phyloP scores from a whole-genome alignment of 2,113 vertebrate genomes.

The Sisor rabdophorus region DNA sequence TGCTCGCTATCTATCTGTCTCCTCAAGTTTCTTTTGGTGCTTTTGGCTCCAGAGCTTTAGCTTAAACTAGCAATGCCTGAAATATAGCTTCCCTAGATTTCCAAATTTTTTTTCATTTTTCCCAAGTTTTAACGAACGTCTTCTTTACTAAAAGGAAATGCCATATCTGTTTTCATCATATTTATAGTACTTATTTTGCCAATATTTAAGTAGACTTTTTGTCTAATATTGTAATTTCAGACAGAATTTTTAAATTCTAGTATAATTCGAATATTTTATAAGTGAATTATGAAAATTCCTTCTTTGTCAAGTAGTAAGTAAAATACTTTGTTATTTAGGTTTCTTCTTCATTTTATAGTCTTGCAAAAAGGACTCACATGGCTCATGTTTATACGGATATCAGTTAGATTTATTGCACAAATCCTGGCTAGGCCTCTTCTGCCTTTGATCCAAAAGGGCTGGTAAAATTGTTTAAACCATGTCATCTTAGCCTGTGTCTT shows the following conservation, averaged over 20 bases:
- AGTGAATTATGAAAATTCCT: not conserved
- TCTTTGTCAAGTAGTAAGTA: not conserved
- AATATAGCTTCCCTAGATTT: not conserved
- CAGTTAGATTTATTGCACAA: conserved; percentile 64
- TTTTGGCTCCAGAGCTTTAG: not conserved
- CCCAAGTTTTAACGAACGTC: not conserved
- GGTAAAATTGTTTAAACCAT: conserved; percentile 30
- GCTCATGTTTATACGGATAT: conserved; percentile 65
- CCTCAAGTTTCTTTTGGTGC: not conserved
- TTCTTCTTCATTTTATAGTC: conserved; percentile 37
- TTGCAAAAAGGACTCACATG: conserved; percentile 49
- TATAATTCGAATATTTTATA: conserved; percentile 27
- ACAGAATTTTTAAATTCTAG: conserved; percentile 17
- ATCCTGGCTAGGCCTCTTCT: conserved; percentile 47
- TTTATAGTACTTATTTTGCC: not conserved
- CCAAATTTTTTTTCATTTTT: not conserved
- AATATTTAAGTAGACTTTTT: not conserved
- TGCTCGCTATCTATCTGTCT: not conserved
- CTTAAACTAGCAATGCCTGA: not conserved
- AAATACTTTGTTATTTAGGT: conserved; percentile 17
- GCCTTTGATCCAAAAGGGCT: conserved; percentile 55
- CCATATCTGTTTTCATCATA: conserved; percentile 13
- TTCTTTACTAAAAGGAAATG: not conserved
- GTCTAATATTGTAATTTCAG: conserved; percentile 9
- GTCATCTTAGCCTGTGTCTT: not conserved